A percentile compares a stretch with the other conserved stretches of the same genome.
phyloP scores from a whole-genome alignment of 2,797 vertebrate species.

The Melanotaenia nigrans region DNA sequence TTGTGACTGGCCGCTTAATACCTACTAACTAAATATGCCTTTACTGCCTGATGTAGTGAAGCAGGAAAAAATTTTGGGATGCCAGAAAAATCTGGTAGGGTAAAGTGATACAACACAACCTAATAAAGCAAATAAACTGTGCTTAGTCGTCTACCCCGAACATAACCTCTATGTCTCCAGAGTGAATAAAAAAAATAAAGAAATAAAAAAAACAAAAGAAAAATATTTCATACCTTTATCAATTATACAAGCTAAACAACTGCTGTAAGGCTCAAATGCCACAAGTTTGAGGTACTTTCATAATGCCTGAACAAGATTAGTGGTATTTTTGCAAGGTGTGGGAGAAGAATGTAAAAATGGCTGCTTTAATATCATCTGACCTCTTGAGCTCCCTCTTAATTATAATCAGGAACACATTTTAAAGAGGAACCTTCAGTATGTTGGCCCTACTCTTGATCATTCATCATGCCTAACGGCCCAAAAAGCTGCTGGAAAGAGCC shows the following conservation, averaged over 20 bases:
- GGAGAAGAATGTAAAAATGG: neutral
- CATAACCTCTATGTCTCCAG: neutral
- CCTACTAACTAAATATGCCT: neutral
- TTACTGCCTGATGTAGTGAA: neutral
- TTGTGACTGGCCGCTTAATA: neutral
- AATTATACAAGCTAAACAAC: neutral
- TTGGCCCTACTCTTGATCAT: neutral
- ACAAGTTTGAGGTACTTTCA: neutral
- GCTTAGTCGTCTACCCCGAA: neutral
- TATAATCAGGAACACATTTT: constrained; percentile 1
- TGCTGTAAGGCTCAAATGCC: neutral
- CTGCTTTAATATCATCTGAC: neutral
- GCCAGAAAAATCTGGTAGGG: neutral
- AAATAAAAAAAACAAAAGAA: too few relatives aligned
- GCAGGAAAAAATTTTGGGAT: neutral
- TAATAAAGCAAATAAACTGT: neutral
- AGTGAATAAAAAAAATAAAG: neutral
- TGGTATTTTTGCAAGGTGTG: neutral
- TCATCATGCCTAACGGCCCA: neutral
- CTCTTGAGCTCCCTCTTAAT: constrained; percentile 3
- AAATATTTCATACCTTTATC: neutral
- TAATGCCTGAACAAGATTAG: neutral
- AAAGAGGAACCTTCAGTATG: neutral
- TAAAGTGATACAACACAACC: constrained; percentile 7
- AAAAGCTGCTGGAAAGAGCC: neutral